A percentile compares a stretch with the other conserved stretches of the same genome.
phyloP scores from a whole-genome alignment of 1,140 invertebrate species.

The Microvelia longipes region DNA sequence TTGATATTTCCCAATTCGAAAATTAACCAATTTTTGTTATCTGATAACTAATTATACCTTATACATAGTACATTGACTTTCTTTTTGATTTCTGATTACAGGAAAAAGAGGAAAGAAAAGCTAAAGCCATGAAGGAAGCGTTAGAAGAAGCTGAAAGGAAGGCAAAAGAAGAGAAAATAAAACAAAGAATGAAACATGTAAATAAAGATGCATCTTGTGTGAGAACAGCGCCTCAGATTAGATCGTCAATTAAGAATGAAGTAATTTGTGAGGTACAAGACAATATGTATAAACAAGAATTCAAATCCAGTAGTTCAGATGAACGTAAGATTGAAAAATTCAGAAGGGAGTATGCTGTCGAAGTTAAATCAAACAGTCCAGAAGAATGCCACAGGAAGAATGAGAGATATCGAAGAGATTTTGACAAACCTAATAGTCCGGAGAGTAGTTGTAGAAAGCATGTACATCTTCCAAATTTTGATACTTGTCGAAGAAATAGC shows the following conservation, averaged over 20 bases:
- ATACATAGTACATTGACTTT: too few relatives aligned
- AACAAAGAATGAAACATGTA: conserved; percentile 16
- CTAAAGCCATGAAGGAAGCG: conserved; percentile 41
- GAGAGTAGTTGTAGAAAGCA: neutral
- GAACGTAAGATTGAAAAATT: neutral
- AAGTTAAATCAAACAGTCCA: neutral
- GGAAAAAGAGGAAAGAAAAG: conserved; percentile 41
- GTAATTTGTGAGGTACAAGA: neutral
- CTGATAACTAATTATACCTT: too few relatives aligned
- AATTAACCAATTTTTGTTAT: too few relatives aligned
- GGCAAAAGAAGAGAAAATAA: conserved; percentile 35
- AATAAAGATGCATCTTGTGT: neutral
- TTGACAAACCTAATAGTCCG: neutral
- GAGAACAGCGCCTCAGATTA: neutral
- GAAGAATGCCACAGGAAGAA: neutral
- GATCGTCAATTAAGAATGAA: neutral
- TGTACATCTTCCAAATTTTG: neutral
- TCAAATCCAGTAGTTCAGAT: neutral
- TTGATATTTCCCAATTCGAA: too few relatives aligned
- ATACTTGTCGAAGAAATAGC: neutral
- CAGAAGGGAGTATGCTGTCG: neutral
- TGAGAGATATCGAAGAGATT: neutral
- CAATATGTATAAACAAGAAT: neutral
- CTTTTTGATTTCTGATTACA: too few relatives aligned
- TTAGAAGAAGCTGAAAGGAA: conserved; percentile 43